Evolutionary conservation across 2,888 invertebrate species (phyloP).

Genomic region (Ophion obscuratus): DNA sequence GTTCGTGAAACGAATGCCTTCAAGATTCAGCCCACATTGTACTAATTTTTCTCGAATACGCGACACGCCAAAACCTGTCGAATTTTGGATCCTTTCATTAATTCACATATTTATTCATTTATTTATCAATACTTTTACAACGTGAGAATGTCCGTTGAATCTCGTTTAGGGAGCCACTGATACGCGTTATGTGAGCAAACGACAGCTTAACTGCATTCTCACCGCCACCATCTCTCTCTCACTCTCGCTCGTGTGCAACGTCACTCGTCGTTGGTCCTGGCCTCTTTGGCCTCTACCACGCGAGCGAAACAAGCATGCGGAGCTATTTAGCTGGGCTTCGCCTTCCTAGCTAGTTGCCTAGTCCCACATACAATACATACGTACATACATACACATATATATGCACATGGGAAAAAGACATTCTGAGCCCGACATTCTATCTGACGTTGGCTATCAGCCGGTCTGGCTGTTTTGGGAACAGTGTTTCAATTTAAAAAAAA

Average conservation of each 20-base stretch:
- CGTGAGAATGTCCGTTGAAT: constrained; percentile 14
- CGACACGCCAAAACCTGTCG: not conserved
- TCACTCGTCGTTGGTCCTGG: constrained; percentile 61
- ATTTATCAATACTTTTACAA: not conserved
- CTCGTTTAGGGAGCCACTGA: constrained; percentile 7
- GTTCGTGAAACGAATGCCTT: not conserved
- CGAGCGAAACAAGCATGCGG: constrained; percentile 63
- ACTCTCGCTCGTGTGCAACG: constrained; percentile 41
- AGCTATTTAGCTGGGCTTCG: constrained; percentile 53
- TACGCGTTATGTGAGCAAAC: constrained; percentile 33
- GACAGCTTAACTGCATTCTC: constrained; percentile 53
- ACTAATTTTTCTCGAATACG: not conserved
- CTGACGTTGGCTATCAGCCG: too few relatives aligned
- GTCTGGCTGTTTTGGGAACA: too few relatives aligned
- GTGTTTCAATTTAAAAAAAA: too few relatives aligned
- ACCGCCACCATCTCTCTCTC: not conserved
- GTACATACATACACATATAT: not conserved
- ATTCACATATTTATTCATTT: not conserved
- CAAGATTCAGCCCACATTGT: not conserved
- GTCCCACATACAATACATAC: constrained; percentile 2
- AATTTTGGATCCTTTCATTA: not conserved
- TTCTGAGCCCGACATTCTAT: too few relatives aligned
- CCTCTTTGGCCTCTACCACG: constrained; percentile 56
- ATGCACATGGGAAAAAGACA: not conserved
- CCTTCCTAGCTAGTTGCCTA: constrained; percentile 29